Evolutionary conservation across 92 coral and sea anemone species (phyloP).

Genomic region (Actinostola sp.): DNA sequence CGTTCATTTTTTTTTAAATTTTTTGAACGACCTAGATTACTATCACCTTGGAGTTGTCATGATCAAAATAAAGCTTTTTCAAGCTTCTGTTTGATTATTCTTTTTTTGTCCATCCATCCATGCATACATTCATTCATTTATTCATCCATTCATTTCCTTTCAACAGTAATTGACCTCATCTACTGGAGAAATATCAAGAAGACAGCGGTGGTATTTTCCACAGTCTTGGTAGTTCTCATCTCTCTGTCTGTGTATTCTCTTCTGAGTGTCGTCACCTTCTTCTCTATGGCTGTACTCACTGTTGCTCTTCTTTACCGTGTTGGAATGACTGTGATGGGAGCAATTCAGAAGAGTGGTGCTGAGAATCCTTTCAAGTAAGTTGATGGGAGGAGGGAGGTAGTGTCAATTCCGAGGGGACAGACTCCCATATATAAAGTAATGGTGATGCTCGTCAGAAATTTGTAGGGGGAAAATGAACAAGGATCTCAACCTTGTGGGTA

Average conservation of each 20-base stretch:
- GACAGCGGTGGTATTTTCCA: slow-evolving; percentile 82
- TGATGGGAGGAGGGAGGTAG: too few relatives aligned
- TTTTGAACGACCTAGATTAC: background rate
- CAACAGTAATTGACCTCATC: slow-evolving; percentile 85
- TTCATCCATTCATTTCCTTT: slow-evolving; percentile 23
- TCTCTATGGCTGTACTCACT: slow-evolving; percentile 94
- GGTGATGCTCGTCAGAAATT: too few relatives aligned
- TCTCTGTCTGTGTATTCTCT: slow-evolving; percentile 76
- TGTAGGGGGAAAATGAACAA: too few relatives aligned
- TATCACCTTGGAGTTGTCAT: background rate
- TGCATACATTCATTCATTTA: too few relatives aligned
- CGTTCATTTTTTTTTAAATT: background rate
- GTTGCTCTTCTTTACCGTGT: slow-evolving; percentile 90
- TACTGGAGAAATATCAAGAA: slow-evolving; percentile 93
- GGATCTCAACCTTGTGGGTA: too few relatives aligned
- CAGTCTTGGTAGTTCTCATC: slow-evolving; percentile 65
- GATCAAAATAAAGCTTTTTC: background rate
- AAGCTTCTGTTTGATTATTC: too few relatives aligned
- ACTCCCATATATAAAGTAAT: too few relatives aligned
- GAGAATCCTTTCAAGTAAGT: slow-evolving; percentile 95
- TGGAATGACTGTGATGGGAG: slow-evolving; percentile 99
- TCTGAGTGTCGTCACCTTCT: slow-evolving; percentile 91
- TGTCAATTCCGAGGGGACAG: too few relatives aligned
- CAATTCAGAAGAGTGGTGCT: slow-evolving; percentile 94
- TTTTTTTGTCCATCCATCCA: too few relatives aligned